Conservation (phyloP, 2,797 vertebrate genomes). For the Mormyrus proboscirostris region DNA sequence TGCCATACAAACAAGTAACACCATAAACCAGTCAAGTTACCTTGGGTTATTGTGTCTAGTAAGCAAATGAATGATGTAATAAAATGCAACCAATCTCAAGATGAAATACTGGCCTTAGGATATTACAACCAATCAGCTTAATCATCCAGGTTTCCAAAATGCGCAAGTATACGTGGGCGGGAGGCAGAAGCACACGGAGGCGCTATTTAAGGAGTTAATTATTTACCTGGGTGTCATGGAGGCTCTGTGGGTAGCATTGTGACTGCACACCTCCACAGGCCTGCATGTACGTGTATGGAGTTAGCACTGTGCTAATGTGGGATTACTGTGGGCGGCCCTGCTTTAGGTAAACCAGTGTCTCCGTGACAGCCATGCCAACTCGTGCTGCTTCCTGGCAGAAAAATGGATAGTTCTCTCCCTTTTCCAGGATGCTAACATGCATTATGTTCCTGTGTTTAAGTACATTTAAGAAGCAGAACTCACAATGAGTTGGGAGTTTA, state of each 20-base stretch:
- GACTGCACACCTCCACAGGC: background rate
- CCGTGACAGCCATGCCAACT: background rate
- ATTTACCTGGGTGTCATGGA: background rate
- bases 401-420: background rate
- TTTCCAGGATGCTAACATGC: background rate
- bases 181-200: background rate
- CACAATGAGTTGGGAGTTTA: background rate
- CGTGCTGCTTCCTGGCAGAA: background rate
- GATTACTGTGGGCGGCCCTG: background rate
- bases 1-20: background rate
- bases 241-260: background rate
- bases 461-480: background rate
- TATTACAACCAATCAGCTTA: background rate
- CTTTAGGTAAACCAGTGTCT: background rate
- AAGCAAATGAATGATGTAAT: slow-evolving; percentile 4
- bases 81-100: background rate
- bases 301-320: background rate
- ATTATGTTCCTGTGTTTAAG: background rate
- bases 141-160: background rate
- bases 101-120: background rate
- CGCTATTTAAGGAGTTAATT: background rate
- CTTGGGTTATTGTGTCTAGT: background rate
- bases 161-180: background rate
- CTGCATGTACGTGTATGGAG: background rate
- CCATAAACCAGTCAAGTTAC: background rate